A percentile compares a stretch with the other conserved stretches of the same genome.
Conservation (phyloP, 2,797 vertebrate genomes). For the Enoplosus armatus region DNA sequence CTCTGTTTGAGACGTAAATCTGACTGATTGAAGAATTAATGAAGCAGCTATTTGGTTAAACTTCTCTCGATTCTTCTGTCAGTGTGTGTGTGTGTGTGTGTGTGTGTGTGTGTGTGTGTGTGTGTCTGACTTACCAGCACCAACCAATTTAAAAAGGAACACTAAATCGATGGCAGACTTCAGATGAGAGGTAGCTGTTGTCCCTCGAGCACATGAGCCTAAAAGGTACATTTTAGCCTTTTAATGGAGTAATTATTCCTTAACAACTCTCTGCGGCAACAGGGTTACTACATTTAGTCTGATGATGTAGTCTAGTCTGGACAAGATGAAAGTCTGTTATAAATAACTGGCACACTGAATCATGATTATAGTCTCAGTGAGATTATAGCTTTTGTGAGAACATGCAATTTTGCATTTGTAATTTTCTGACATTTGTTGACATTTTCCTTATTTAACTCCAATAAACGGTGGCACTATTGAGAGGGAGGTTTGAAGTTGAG, state of each 20-base stretch:
- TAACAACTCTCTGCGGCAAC: conserved; percentile 11
- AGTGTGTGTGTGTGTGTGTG: neutral
- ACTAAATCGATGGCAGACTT: conserved; percentile 43
- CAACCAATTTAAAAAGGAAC: conserved; percentile 38
- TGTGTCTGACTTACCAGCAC: conserved; percentile 14
- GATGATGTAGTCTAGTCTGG: conserved; percentile 25
- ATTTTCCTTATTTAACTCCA: neutral
- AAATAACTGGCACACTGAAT: conserved; percentile 26
- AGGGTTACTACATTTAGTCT: conserved; percentile 8
- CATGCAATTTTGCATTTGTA: conserved; percentile 32
- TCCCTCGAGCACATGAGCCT: conserved; percentile 13
- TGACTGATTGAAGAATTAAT: conserved; percentile 64
- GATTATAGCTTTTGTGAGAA: conserved; percentile 33
- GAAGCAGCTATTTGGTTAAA: conserved; percentile 57
- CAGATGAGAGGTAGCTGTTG: conserved; percentile 17
- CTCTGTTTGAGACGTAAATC: conserved; percentile 49
- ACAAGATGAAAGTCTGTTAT: conserved; percentile 24
- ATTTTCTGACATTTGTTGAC: conserved; percentile 18
- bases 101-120: neutral
- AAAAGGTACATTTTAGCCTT: conserved; percentile 9
- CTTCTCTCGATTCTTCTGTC: conserved; percentile 15
- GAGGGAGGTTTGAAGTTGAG: neutral
- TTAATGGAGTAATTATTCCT: conserved; percentile 40
- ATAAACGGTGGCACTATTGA: neutral
- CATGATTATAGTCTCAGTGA: conserved; percentile 22